These are phyloP conservation scores for Parnassius orleans DNA, from an alignment of 2,888 invertebrate species.

Conservation along the genomic window DNA sequence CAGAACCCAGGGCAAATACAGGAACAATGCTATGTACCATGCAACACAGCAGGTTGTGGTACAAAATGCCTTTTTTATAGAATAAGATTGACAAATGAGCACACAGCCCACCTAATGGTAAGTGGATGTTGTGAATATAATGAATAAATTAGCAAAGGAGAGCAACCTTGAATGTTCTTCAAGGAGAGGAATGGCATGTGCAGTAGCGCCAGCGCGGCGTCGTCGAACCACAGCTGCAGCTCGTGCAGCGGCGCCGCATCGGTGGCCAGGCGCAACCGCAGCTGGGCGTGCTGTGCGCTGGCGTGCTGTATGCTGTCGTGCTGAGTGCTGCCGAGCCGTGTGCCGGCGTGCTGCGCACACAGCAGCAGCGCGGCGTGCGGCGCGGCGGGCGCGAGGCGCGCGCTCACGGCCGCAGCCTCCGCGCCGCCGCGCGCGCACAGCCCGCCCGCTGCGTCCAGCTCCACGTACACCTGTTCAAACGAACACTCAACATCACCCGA, in stretches of 20 bases:
- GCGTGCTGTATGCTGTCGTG: too few relatives aligned
- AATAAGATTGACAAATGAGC: too few relatives aligned
- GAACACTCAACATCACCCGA: too few relatives aligned
- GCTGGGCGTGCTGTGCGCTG: slow-evolving; percentile 16
- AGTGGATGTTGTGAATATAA: too few relatives aligned
- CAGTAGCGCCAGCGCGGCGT: slow-evolving; percentile 85
- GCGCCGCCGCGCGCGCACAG: slow-evolving; percentile 27
- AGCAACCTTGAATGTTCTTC: slow-evolving; percentile 88
- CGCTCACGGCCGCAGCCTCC: slow-evolving; percentile 30
- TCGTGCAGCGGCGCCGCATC: slow-evolving; percentile 83
- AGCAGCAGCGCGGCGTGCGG: slow-evolving; percentile 31
- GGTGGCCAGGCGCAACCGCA: slow-evolving; percentile 57
- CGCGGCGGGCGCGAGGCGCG: slow-evolving; percentile 34
- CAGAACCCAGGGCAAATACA: too few relatives aligned
- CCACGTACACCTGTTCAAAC: slow-evolving; percentile 50
- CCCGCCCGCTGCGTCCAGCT: slow-evolving; percentile 43
- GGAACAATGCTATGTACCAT: too few relatives aligned
- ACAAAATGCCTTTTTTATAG: too few relatives aligned
- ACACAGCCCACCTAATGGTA: too few relatives aligned
- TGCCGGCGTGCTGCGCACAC: slow-evolving; percentile 34
- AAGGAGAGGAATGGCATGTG: slow-evolving; percentile 88
- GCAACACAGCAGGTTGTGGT: too few relatives aligned
- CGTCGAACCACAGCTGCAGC: slow-evolving; percentile 91
- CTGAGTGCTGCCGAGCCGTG: slow-evolving; percentile 27
- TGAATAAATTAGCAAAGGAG: too few relatives aligned